Base-by-base conservation (phyloP, 2,888 invertebrate genomes). In the Patella depressa region DNA sequence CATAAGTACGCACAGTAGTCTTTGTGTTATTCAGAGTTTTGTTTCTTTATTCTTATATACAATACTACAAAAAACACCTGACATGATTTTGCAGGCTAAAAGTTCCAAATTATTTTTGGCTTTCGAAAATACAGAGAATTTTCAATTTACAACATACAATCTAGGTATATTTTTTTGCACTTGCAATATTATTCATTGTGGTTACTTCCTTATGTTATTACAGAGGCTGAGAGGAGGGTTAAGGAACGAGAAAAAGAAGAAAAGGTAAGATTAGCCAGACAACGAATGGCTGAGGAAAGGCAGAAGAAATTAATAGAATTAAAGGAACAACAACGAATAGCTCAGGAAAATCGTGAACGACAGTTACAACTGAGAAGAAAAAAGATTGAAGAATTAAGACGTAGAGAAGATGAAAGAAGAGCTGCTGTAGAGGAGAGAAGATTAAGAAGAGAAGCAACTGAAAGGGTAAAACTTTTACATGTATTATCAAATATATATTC, bases 191-290 rank as follows among this genome's bases (percentile, higher is more conserved):
- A 45, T 45, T 45, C 45, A 45, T 0, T 45, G 45, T 7, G 7
- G 45, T 45, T 7, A 45, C 45, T 45, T 45, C 9, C 9, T 45
- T 45, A 45, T 45, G 9, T 9, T 45, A 7, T 45, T 79, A 53
- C 82, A 84, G 87, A 86, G 78, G 84, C 87, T 57, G 80, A 78
- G 14, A 85, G 79, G 72, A 86, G 82, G 78, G 85, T 85, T 70
- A 88, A 87, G 73, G 88, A 88, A 29, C 81, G 82, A 71, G 88
- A 89, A 75, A 77, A 88, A 57, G 89, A 89, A 79, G 89, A 89
- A 57, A 78, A 85, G 34, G 87, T 88, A 11, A 80, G 85, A 19
- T 80, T 82, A 34, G 85, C 87, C 3, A 82, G 87, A 72, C 85
- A 85, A 55, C 83, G 85, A 71, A 81, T 88, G 77, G 86, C 85